These are phyloP conservation scores for Hormiphora californensis DNA, from an alignment of 37 sponge, comb jelly and placozoan species.

Conservation along the genomic window DNA sequence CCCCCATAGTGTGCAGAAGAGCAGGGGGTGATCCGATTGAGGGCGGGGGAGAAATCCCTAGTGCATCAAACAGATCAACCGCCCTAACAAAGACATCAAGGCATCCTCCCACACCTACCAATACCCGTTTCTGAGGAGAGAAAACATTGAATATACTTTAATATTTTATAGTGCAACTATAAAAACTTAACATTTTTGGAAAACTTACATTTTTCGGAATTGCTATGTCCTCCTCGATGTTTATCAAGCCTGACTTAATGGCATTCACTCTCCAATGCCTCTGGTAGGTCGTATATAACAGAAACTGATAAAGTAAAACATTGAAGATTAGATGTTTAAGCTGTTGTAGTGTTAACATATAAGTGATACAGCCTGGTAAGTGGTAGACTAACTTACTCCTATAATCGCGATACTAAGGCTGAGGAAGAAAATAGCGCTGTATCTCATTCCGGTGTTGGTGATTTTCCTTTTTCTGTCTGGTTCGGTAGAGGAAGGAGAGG, in stretches of 20 bases:
- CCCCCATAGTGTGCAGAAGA: constrained; percentile 20
- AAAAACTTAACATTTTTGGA: not conserved
- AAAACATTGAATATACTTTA: not conserved
- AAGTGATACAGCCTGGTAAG: too few relatives aligned
- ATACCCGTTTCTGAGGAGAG: constrained; percentile 27
- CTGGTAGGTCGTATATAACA: constrained; percentile 36
- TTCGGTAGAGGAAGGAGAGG: too few relatives aligned
- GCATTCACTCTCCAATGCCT: constrained; percentile 42
- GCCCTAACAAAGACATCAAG: constrained; percentile 45
- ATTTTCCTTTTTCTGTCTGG: too few relatives aligned
- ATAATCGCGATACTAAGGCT: too few relatives aligned
- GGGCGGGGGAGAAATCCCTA: not conserved
- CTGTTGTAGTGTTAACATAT: not conserved
- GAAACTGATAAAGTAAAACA: not conserved
- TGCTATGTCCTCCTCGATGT: constrained; percentile 33
- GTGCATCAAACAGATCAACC: constrained; percentile 30
- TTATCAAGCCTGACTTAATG: constrained; percentile 1
- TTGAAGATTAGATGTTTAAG: not conserved
- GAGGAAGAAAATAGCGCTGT: too few relatives aligned
- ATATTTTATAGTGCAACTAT: too few relatives aligned
- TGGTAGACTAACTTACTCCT: too few relatives aligned
- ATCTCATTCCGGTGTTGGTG: too few relatives aligned
- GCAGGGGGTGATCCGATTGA: not conserved
- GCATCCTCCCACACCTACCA: constrained; percentile 45
- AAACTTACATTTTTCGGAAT: constrained; percentile 8